Evolutionary conservation across 1,140 invertebrate species (phyloP).

Genomic region (Drosophila equinoxialis): DNA sequence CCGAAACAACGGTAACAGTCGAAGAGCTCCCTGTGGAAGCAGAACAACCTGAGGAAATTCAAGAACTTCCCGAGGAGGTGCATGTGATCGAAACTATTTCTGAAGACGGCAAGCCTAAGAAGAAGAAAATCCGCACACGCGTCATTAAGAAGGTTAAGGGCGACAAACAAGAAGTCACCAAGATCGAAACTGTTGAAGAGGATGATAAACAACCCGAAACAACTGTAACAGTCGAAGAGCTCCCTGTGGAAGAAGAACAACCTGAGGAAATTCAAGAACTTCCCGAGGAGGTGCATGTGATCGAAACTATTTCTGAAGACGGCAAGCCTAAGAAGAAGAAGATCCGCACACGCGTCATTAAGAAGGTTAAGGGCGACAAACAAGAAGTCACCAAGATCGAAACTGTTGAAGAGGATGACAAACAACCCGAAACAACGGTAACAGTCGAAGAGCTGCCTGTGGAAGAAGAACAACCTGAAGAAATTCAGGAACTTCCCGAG

Average conservation of each 20-base stretch:
- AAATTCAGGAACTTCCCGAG: conserved; percentile 59
- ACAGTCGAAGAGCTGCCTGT: conserved; percentile 41
- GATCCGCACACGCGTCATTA: conserved; percentile 44
- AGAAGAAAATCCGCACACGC: conserved; percentile 14
- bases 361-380: conserved; percentile 45
- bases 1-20: conserved; percentile 1
- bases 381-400: conserved; percentile 61
- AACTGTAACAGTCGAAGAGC: conserved; percentile 13
- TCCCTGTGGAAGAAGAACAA: conserved; percentile 4
- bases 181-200: neutral
- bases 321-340: conserved; percentile 56
- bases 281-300: conserved; percentile 50
- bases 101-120: neutral
- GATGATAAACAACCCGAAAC: conserved; percentile 7
- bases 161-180: conserved; percentile 10
- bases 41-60: conserved; percentile 1
- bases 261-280: conserved; percentile 33
- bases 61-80: neutral
- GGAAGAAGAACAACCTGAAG: conserved; percentile 45
- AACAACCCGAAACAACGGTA: conserved; percentile 66
- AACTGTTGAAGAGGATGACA: conserved; percentile 67
- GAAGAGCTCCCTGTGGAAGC: neutral
- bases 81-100: neutral
- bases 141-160: conserved; percentile 14
- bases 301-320: too few species aligned